These are phyloP conservation scores for Chionodraco myersi DNA, from an alignment of 2,113 vertebrate genomes.

Conservation along the genomic window DNA sequence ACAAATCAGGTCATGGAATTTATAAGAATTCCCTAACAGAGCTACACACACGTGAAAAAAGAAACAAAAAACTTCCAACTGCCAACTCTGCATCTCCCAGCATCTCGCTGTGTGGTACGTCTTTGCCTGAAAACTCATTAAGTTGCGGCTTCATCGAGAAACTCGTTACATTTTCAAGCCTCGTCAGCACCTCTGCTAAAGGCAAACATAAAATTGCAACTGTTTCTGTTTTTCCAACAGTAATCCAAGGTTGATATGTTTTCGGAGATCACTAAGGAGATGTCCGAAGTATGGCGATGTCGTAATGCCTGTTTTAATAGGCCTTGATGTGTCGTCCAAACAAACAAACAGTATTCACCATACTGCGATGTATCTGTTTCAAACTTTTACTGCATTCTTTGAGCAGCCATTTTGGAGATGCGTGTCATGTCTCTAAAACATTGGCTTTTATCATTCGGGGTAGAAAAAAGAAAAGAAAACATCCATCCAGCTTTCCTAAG, in stretches of 20 bases:
- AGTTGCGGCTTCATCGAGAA: slow-evolving; percentile 60
- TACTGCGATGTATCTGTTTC: slow-evolving; percentile 37
- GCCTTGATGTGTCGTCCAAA: slow-evolving; percentile 29
- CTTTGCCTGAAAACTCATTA: slow-evolving; percentile 63
- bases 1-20: slow-evolving; percentile 59
- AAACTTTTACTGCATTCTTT: slow-evolving; percentile 52
- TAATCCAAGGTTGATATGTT: background rate
- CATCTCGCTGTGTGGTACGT: slow-evolving; percentile 64
- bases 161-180: slow-evolving; percentile 49
- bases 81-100: slow-evolving; percentile 19
- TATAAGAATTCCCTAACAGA: slow-evolving; percentile 49
- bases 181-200: slow-evolving; percentile 67
- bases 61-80: slow-evolving; percentile 15
- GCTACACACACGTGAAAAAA: slow-evolving; percentile 12
- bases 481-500: slow-evolving; percentile 42
- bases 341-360: background rate
- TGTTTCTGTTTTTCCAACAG: slow-evolving; percentile 31
- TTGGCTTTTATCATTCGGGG: slow-evolving; percentile 66
- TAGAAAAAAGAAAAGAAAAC: slow-evolving; percentile 35
- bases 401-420: slow-evolving; percentile 52
- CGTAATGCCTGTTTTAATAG: slow-evolving; percentile 4
- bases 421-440: slow-evolving; percentile 65
- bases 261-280: background rate
- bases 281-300: background rate
- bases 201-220: slow-evolving; percentile 56